A percentile compares a stretch with the other conserved stretches of the same genome.
phyloP scores from a whole-genome alignment of 2,888 invertebrate genomes.

The Scelioninae gen. 2 region DNA sequence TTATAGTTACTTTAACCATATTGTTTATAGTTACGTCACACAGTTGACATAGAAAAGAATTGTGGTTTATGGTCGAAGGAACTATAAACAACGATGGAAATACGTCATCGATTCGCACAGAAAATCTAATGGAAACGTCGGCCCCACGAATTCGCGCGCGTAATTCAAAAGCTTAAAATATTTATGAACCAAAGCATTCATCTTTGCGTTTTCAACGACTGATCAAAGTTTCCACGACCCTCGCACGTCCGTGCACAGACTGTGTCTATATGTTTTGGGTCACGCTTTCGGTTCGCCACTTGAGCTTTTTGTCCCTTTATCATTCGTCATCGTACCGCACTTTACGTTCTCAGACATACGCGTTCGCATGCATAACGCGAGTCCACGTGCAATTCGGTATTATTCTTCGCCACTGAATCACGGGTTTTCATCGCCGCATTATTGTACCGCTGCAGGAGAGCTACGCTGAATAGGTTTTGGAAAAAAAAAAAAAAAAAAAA shows the following conservation, averaged over 20 bases:
- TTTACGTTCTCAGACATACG: conserved; percentile 32
- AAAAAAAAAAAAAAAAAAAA: conserved; percentile 29
- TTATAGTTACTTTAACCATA: no score
- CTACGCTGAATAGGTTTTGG: conserved; percentile 32
- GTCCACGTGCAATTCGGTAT: conserved; percentile 30
- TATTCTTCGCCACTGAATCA: conserved; percentile 33
- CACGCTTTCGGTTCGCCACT: conserved; percentile 60
- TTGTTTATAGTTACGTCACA: no score
- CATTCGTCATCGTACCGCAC: conserved; percentile 51
- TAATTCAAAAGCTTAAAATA: conserved; percentile 23
- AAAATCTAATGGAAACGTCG: conserved; percentile 17
- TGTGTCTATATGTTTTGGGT: conserved; percentile 36
- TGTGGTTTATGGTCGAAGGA: no score
- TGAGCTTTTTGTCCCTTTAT: conserved; percentile 54
- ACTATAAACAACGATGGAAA: no score
- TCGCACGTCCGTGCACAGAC: conserved; percentile 4
- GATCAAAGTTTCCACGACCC: conserved; percentile 34
- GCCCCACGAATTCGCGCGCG: conserved; percentile 16
- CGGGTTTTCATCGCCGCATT: conserved; percentile 38
- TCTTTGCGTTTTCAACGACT: conserved; percentile 12
- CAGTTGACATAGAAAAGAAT: no score
- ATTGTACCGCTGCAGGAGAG: conserved; percentile 16
- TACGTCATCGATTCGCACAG: no score
- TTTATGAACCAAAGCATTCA: conserved; percentile 6
- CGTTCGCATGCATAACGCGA: conserved; percentile 20